Evolutionary conservation across 1,140 invertebrate species (phyloP).

Genomic region (Amyelois transitella): DNA sequence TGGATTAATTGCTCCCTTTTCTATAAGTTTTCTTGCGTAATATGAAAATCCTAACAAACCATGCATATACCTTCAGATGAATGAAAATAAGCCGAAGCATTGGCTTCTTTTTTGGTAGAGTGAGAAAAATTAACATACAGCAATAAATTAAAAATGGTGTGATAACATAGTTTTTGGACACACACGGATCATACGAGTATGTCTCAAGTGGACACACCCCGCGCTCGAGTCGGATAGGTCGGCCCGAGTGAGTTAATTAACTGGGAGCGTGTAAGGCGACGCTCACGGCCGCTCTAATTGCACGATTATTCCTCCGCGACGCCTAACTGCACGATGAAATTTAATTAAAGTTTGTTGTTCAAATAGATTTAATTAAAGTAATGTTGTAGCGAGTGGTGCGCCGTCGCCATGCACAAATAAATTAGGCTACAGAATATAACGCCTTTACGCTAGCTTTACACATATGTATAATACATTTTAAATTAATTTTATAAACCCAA

Average conservation of each 20-base stretch:
- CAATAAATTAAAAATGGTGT: no score
- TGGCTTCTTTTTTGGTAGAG: no score
- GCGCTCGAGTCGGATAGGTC: constrained; percentile 39
- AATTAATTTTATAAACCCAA: no score
- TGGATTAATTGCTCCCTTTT: no score
- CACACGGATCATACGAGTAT: background rate
- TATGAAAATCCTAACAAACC: no score
- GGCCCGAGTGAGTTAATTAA: constrained; percentile 71
- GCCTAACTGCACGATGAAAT: constrained; percentile 74
- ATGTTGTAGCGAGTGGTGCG: constrained; percentile 65
- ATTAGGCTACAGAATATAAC: background rate
- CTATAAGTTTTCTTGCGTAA: no score
- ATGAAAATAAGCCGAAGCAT: no score
- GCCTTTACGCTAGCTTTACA: no score
- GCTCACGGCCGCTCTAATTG: constrained; percentile 73
- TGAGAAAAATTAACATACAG: no score
- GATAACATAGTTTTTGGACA: no score
- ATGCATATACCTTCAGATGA: no score
- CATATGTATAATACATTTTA: no score
- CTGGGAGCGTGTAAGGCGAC: constrained; percentile 70
- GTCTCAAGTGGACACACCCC: background rate
- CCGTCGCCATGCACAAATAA: constrained; percentile 26
- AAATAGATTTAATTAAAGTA: constrained; percentile 75
- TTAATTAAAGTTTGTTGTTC: constrained; percentile 75
- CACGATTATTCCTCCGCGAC: constrained; percentile 73